phyloP scores from a whole-genome alignment of 2,113 vertebrate genomes.

The Phyllopteryx taeniolatus region DNA sequence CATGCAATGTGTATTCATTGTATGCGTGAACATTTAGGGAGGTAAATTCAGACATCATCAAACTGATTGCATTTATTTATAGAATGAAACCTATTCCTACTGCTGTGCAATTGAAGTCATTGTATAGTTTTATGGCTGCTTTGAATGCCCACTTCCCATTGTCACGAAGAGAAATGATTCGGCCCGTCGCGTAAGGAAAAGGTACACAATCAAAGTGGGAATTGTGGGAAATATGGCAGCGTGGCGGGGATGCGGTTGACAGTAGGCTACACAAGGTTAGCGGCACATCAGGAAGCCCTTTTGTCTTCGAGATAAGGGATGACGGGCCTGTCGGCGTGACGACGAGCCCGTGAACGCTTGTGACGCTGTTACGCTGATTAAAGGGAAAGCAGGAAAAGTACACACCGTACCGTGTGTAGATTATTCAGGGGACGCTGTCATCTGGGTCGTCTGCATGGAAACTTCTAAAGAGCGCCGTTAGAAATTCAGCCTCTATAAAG shows the following conservation, averaged over 20 bases:
- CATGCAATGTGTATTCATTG: slow-evolving; percentile 1
- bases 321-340: slow-evolving; percentile 38
- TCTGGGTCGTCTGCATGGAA: not conserved
- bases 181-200: slow-evolving; percentile 28
- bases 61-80: slow-evolving; percentile 16
- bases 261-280: slow-evolving; percentile 40
- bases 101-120: slow-evolving; percentile 15
- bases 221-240: slow-evolving; percentile 31
- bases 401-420: not conserved
- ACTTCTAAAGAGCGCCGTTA: not conserved
- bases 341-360: slow-evolving; percentile 23
- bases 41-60: slow-evolving; percentile 8
- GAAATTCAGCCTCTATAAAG: not conserved
- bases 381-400: slow-evolving; percentile 7
- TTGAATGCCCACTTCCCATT: slow-evolving; percentile 8
- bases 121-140: slow-evolving; percentile 7
- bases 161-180: slow-evolving; percentile 19
- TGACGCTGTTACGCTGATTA: slow-evolving; percentile 33
- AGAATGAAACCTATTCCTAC: slow-evolving; percentile 4
- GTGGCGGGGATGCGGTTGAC: slow-evolving; percentile 40
- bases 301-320: slow-evolving; percentile 52
- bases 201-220: slow-evolving; percentile 41
- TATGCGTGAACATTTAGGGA: not conserved
- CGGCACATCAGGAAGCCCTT: slow-evolving; percentile 40
- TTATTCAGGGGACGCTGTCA: slow-evolving; percentile 27